Percentiles rank a stretch among this genome's conserved stretches.
Evolutionary conservation across 2,797 vertebrate species (phyloP).

Genomic region (Octomys mimax): DNA sequence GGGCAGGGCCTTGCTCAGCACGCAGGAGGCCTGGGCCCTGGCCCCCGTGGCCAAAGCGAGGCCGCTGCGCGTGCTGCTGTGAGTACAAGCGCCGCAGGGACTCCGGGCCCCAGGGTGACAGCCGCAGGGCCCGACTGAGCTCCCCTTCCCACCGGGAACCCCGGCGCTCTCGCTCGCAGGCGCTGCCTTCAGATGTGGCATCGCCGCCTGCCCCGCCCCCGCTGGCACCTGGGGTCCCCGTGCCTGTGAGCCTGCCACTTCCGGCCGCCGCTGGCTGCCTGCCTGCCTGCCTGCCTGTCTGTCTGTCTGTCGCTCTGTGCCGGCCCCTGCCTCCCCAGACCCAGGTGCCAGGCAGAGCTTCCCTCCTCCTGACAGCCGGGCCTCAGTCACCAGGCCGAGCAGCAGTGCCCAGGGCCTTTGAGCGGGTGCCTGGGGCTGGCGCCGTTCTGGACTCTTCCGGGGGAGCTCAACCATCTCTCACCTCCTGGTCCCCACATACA

Average conservation of each 20-base stretch:
- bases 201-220: background rate
- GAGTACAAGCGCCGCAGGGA: background rate
- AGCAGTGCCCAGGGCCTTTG: background rate
- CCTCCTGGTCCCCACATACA: background rate
- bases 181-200: constrained; percentile 73
- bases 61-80: background rate
- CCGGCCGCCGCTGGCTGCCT: constrained; percentile 53
- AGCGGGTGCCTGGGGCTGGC: background rate
- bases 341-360: background rate
- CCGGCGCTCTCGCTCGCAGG: background rate
- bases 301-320: background rate
- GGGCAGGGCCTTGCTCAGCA: background rate
- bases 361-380: background rate
- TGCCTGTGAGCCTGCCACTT: background rate
- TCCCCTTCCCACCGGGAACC: background rate
- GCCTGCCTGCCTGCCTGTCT: background rate
- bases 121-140: background rate
- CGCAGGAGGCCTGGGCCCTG: background rate
- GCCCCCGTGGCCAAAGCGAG: background rate
- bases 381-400: background rate
- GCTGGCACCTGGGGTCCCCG: constrained; percentile 46
- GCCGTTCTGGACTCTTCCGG: background rate
- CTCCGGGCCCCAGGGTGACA: background rate
- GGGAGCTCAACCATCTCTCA: too few species aligned
- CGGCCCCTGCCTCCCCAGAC: background rate